Conservation (phyloP, 2,888 invertebrate genomes). For the Drymonia ruficornis region DNA sequence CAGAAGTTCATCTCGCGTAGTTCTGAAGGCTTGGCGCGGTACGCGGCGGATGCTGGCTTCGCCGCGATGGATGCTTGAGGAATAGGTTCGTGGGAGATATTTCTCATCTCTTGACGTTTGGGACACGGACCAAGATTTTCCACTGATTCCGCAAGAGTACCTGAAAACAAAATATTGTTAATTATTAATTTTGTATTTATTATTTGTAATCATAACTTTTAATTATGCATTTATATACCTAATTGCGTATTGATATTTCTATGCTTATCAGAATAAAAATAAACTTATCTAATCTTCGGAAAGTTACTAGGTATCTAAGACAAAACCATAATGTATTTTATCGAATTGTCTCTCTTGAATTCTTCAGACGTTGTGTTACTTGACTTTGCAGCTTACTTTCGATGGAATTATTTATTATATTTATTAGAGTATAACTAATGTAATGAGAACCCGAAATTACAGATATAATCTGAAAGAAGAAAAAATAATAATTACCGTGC, state of each 20-base stretch:
- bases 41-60: slow-evolving; percentile 49
- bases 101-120: slow-evolving; percentile 45
- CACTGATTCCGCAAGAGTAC: slow-evolving; percentile 71
- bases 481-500: slow-evolving; percentile 52
- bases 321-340: neutral
- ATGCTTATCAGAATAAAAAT: neutral
- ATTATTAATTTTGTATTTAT: neutral
- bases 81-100: slow-evolving; percentile 37
- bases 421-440: too few relatives aligned
- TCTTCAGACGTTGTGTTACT: too few relatives aligned
- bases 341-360: neutral
- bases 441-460: too few relatives aligned
- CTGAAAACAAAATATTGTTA: slow-evolving; percentile 41
- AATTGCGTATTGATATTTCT: neutral
- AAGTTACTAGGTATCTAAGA: neutral
- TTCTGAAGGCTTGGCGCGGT: slow-evolving; percentile 82
- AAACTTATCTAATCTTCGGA: slow-evolving; percentile 1
- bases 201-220: too few relatives aligned
- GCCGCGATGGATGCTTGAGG: slow-evolving; percentile 56
- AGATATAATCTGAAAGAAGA: neutral
- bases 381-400: too few relatives aligned
- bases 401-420: too few relatives aligned
- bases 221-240: too few relatives aligned
- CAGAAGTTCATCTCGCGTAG: slow-evolving; percentile 93
- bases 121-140: slow-evolving; percentile 76